These are phyloP conservation scores for Myripristis jacobus DNA, from an alignment of 2,797 vertebrate genomes.

Conservation along the genomic window DNA sequence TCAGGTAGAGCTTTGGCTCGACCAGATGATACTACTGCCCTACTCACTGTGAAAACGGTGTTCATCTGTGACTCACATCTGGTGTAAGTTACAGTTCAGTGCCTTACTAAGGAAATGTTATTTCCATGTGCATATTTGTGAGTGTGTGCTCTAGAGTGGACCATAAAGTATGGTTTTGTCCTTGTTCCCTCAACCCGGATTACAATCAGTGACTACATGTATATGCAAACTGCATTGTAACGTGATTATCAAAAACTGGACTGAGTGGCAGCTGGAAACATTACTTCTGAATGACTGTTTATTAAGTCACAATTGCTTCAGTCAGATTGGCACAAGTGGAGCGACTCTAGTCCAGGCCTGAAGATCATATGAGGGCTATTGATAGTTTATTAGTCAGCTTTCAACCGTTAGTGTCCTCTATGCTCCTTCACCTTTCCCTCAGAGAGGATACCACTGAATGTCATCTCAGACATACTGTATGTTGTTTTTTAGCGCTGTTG, in stretches of 20 bases:
- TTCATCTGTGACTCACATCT: conserved; percentile 14
- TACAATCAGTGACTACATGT: neutral
- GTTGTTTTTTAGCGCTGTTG: neutral
- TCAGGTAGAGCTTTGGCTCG: conserved; percentile 36
- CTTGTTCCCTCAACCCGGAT: neutral
- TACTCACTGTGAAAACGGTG: neutral
- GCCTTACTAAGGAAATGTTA: conserved; percentile 55
- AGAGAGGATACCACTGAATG: conserved; percentile 10
- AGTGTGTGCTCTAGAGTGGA: neutral
- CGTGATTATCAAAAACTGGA: conserved; percentile 25
- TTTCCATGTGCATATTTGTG: conserved; percentile 18
- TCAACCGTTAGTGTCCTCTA: conserved; percentile 9
- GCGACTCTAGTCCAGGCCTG: neutral
- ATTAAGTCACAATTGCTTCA: conserved; percentile 17
- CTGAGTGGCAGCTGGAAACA: conserved; percentile 1
- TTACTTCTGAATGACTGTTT: neutral
- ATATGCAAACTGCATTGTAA: conserved; percentile 20
- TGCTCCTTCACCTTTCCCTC: neutral
- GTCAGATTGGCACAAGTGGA: neutral
- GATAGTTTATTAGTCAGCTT: neutral
- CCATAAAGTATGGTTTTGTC: neutral
- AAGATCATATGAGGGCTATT: conserved; percentile 5
- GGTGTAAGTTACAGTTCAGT: conserved; percentile 29
- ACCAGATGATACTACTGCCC: conserved; percentile 1
- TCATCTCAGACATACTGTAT: conserved; percentile 28